Conservation (phyloP, 2,797 vertebrate genomes). For the Sylvia borin region DNA sequence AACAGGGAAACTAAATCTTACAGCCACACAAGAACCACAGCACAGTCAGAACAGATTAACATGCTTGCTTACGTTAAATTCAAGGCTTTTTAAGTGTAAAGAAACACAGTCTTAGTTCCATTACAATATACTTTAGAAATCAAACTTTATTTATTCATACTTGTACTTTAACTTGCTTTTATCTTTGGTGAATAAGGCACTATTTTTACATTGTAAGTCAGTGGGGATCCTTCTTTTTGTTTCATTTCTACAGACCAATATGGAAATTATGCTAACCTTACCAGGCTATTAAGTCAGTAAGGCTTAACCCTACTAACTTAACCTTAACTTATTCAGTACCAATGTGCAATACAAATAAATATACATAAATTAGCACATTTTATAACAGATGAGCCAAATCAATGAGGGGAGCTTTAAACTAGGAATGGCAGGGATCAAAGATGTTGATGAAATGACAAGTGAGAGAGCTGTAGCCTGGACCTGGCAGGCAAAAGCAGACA, state of each 20-base stretch:
- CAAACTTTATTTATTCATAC: background rate
- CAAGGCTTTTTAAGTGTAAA: background rate
- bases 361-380: background rate
- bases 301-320: too few species aligned
- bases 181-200: background rate
- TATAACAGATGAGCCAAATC: background rate
- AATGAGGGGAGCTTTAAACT: background rate
- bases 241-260: background rate
- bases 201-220: background rate
- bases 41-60: background rate
- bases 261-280: background rate
- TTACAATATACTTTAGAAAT: background rate
- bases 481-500: background rate
- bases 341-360: background rate
- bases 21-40: background rate
- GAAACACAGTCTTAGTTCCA: background rate
- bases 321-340: background rate
- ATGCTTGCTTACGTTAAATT: background rate
- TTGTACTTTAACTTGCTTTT: background rate
- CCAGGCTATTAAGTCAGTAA: background rate
- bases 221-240: background rate
- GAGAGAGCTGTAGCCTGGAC: background rate
- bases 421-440: background rate
- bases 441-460: background rate
- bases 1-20: background rate